Conservation (phyloP, 1,140 invertebrate species). For the Armadillidium nasatum region DNA sequence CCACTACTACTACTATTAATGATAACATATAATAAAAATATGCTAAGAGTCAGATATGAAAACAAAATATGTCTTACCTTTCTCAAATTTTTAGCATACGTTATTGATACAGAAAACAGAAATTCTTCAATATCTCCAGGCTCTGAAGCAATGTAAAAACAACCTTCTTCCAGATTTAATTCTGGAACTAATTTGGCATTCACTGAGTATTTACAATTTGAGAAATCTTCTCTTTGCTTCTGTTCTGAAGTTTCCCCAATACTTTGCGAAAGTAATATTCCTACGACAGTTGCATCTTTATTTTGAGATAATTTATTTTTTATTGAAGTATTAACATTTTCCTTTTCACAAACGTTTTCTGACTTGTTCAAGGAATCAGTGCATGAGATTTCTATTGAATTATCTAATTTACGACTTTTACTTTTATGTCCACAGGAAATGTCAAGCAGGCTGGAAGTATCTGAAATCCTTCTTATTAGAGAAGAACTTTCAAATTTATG, state of each 20-base stretch:
- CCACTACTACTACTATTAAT: no score
- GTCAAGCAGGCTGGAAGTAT: not conserved
- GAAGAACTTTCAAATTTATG: conserved; percentile 4
- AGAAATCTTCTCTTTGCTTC: not conserved
- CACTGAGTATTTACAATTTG: not conserved
- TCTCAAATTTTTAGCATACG: not conserved
- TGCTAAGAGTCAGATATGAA: no score
- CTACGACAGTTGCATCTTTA: not conserved
- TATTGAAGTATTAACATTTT: not conserved
- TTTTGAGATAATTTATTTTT: not conserved
- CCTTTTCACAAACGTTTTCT: not conserved
- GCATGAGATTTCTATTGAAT: not conserved
- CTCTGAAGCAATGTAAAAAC: not conserved
- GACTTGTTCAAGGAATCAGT: not conserved
- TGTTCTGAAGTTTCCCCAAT: not conserved
- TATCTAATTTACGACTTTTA: not conserved
- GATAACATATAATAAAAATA: no score
- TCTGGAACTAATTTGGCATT: not conserved
- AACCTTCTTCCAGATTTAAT: not conserved
- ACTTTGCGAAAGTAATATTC: not conserved
- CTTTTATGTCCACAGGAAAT: not conserved
- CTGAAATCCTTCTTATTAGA: not conserved
- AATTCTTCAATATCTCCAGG: not conserved
- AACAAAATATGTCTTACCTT: no score
- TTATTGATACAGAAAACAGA: not conserved